A percentile compares a stretch with the other conserved stretches of the same genome.
phyloP scores from a whole-genome alignment of 2,797 vertebrate species.

The Nasua narica region DNA sequence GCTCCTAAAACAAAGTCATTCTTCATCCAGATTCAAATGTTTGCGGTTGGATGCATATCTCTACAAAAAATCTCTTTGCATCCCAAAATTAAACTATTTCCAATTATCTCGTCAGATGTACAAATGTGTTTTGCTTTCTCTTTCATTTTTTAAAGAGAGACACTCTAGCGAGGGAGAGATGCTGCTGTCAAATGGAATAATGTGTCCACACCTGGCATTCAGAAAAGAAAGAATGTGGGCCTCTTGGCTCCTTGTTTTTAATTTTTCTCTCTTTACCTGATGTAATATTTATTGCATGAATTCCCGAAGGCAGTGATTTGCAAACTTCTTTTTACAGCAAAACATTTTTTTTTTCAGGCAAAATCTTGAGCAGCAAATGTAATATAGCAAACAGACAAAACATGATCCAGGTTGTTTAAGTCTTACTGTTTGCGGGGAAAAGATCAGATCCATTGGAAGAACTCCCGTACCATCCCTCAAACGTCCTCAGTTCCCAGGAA shows the following conservation, averaged over 20 bases:
- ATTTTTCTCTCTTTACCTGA: conserved; percentile 8
- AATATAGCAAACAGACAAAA: conserved; percentile 14
- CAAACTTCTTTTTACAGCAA: conserved; percentile 27
- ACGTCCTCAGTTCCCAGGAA: background rate
- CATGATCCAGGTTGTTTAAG: background rate
- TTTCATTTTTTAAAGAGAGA: background rate
- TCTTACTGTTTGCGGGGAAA: background rate
- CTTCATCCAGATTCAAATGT: background rate
- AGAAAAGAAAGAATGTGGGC: background rate
- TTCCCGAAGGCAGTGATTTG: conserved; percentile 33
- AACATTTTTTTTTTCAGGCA: background rate
- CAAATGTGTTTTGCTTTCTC: conserved; percentile 13
- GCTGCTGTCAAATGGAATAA: background rate
- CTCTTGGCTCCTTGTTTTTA: background rate
- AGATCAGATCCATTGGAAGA: accelerated
- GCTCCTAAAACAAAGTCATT: background rate
- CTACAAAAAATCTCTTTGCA: conserved; percentile 39
- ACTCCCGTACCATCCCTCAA: background rate
- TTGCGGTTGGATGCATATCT: background rate
- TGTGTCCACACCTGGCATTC: background rate
- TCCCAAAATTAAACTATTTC: conserved; percentile 41
- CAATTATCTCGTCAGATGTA: conserved; percentile 14
- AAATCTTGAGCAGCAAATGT: background rate
- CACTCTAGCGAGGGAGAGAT: background rate
- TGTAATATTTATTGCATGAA: conserved; percentile 8